These are phyloP conservation scores for Acheta domesticus DNA, from an alignment of 2,888 invertebrate species.

Conservation along the genomic window DNA sequence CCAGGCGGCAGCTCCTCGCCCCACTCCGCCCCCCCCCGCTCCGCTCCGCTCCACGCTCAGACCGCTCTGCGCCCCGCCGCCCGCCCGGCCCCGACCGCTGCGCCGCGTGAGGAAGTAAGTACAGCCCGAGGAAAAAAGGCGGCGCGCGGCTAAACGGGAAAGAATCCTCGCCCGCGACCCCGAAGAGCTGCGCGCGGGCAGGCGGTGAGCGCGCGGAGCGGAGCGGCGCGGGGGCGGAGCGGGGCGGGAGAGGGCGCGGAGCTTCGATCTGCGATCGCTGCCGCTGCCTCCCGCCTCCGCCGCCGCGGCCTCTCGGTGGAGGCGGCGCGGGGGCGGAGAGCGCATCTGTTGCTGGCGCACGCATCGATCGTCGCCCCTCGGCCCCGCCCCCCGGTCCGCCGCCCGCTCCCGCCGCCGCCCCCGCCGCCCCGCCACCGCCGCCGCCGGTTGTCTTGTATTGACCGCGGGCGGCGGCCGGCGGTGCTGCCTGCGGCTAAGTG, in stretches of 20 bases:
- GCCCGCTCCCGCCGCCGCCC: background rate
- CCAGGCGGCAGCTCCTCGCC: too few species aligned
- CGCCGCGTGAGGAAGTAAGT: too few species aligned
- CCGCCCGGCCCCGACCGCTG: too few species aligned
- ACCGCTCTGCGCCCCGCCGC: too few species aligned
- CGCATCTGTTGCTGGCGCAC: constrained; percentile 6
- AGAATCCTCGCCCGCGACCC: too few species aligned
- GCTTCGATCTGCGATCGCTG: constrained; percentile 7
- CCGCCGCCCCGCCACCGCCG: background rate
- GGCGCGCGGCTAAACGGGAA: too few species aligned
- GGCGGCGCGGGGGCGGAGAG: background rate
- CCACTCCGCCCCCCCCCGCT: too few species aligned
- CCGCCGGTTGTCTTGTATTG: constrained; percentile 4
- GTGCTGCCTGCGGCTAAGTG: background rate
- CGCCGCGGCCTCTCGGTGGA: background rate
- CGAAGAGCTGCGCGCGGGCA: too few species aligned
- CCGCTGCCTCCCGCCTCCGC: background rate
- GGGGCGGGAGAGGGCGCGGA: background rate
- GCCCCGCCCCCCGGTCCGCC: too few species aligned
- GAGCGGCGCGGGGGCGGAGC: background rate
- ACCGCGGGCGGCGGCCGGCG: background rate
- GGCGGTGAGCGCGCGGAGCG: too few species aligned
- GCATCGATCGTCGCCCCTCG: constrained; percentile 5
- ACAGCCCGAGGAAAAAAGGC: too few species aligned
- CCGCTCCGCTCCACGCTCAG: too few species aligned